Base-by-base conservation (phyloP, 1,140 invertebrate genomes). In the Tachypleus tridentatus region DNA sequence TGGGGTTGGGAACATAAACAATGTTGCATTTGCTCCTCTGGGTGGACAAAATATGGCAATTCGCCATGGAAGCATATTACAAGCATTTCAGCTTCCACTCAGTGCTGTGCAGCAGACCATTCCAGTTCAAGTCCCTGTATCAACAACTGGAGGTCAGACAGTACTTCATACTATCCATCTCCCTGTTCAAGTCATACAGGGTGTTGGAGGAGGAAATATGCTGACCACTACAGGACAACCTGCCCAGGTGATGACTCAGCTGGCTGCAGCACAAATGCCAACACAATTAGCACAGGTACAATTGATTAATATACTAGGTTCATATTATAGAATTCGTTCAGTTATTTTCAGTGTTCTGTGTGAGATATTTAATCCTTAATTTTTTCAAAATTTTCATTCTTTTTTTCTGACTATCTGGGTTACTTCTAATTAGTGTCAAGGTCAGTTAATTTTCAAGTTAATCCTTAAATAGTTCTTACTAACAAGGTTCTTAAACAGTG, bases 161-260 rank as follows among this genome's bases (percentile, higher is more conserved):
- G 84, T 95, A 62, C 91, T 92, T 75, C 92, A 96, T 74, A 95
- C 92, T 0, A 85, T 95, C 2, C 91, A 96, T 76, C 86, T 96
- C 71, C 92, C 91, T 0, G 81, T 93, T 47, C 89, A 93, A 76
- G 80, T 87, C 2, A 78, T 88, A 3, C 81, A 84, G 9, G 77
- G 81, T 6, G 79, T 72, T 67, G 74, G 82, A 72, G 84, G 75
- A 69, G 77, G 63, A 48, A 70, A 79, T 70, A 69, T 80, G 29
- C 69, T 78, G 10, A 74, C 76, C 59, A 71, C 72, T 78, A 77
- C 61, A 77, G 81, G 79, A n/a, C 67, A 68, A 51, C 64, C 64
- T 29, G 63, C 64, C 9, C 62, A 64, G 54, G 66, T 67, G 7
- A 60, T 63, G 11, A 61, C 67, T 50, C 67, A 68, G n/a, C 60